A percentile compares a stretch with the other conserved stretches of the same genome.
These are phyloP conservation scores for Molossus alvarezi DNA, from an alignment of 2,797 vertebrate genomes.

Conservation along the genomic window DNA sequence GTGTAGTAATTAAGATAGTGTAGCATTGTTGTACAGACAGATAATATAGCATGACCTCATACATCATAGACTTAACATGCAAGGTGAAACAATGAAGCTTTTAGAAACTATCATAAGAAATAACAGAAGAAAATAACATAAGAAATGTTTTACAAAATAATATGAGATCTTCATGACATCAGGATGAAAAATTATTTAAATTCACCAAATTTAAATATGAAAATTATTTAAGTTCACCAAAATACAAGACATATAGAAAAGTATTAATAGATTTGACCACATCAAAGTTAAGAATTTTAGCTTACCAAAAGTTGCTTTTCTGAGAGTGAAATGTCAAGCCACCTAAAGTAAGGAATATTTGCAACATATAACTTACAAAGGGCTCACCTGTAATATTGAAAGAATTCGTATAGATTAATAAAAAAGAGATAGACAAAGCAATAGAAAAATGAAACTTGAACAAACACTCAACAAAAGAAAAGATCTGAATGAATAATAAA, in stretches of 20 bases:
- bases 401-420: background rate
- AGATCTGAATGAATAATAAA: background rate
- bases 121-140: slow-evolving; percentile 4
- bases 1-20: background rate
- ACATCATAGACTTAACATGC: background rate
- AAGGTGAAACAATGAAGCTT: background rate
- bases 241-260: background rate
- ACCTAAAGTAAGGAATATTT: background rate
- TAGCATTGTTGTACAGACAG: background rate
- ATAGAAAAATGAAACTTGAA: slow-evolving; percentile 6
- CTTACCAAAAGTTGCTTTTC: background rate
- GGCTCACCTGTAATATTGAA: background rate
- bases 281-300: background rate
- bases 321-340: background rate
- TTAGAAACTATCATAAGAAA: background rate
- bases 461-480: background rate
- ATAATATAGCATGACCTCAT: background rate
- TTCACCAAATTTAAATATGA: background rate
- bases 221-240: background rate
- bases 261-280: background rate
- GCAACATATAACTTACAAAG: background rate
- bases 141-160: slow-evolving; percentile 21
- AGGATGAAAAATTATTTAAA: background rate
- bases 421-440: background rate
- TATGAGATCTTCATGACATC: background rate